phyloP scores from a whole-genome alignment of 2,888 invertebrate species.

The Lasioglossum leucozonium region DNA sequence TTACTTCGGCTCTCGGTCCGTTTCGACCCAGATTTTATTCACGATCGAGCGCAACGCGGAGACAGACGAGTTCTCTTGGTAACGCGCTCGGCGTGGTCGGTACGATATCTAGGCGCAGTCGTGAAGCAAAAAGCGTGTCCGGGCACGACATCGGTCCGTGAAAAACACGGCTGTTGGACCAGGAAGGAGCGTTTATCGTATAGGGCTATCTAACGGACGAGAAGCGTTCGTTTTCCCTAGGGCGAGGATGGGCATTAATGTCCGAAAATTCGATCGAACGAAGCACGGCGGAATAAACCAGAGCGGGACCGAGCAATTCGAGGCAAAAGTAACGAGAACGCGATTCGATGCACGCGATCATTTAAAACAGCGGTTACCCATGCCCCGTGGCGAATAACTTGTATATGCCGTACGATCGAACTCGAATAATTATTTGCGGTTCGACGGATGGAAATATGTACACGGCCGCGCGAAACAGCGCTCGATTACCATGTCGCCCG shows the following conservation, averaged over 20 bases:
- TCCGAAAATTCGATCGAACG: neutral
- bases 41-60: neutral
- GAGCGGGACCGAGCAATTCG: neutral
- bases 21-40: neutral
- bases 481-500: neutral
- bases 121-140: no score
- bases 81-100: no score
- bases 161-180: no score
- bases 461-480: neutral
- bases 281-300: neutral
- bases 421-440: slow-evolving; percentile 22
- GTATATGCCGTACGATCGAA: slow-evolving; percentile 3
- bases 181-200: no score
- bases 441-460: slow-evolving; percentile 12
- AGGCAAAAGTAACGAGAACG: slow-evolving; percentile 10
- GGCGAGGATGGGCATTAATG: no score
- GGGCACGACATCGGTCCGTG: no score
- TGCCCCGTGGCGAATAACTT: neutral
- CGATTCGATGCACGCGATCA: slow-evolving; percentile 5
- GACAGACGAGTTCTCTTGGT: no score
- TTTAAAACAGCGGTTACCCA: slow-evolving; percentile 21
- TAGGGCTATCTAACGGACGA: neutral
- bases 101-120: no score
- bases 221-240: neutral
- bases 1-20: neutral